Percentiles rank a stretch among this genome's conserved stretches.
These are phyloP conservation scores for Stichopus horrens DNA, from an alignment of 53 echinoderm and acorn worm genomes.

Conservation along the genomic window DNA sequence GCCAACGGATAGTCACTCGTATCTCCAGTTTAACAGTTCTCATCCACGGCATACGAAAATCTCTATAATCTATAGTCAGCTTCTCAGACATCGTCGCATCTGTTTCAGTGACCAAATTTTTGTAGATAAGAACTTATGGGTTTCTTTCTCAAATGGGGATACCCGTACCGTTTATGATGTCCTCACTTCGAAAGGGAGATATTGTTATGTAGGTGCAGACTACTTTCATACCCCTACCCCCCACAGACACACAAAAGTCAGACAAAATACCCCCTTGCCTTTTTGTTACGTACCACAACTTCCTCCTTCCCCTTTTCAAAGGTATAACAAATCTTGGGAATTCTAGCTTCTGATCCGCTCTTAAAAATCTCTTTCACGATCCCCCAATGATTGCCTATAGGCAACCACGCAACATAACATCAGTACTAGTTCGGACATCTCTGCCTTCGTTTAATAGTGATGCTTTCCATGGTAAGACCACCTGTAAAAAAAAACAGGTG, in stretches of 20 bases:
- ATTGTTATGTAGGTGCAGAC: background rate
- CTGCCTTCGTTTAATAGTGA: background rate
- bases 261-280: slow-evolving; percentile 23
- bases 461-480: background rate
- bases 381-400: background rate
- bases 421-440: background rate
- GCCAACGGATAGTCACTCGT: slow-evolving; percentile 29
- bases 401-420: background rate
- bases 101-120: background rate
- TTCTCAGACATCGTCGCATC: slow-evolving; percentile 3
- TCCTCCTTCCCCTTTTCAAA: background rate
- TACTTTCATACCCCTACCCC: background rate
- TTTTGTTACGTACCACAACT: background rate
- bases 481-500: background rate
- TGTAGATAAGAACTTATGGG: background rate
- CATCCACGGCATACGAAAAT: slow-evolving; percentile 8
- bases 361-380: background rate
- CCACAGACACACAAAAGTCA: background rate
- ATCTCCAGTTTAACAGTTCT: slow-evolving; percentile 30
- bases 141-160: slow-evolving; percentile 13
- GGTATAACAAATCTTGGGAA: background rate
- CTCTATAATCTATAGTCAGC: slow-evolving; percentile 21
- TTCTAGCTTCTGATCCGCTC: background rate
- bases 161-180: background rate
- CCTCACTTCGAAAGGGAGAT: background rate